Percentiles rank a stretch among this genome's conserved stretches.
phyloP scores from a whole-genome alignment of 2,797 vertebrate genomes.

The Ispidina picta region DNA sequence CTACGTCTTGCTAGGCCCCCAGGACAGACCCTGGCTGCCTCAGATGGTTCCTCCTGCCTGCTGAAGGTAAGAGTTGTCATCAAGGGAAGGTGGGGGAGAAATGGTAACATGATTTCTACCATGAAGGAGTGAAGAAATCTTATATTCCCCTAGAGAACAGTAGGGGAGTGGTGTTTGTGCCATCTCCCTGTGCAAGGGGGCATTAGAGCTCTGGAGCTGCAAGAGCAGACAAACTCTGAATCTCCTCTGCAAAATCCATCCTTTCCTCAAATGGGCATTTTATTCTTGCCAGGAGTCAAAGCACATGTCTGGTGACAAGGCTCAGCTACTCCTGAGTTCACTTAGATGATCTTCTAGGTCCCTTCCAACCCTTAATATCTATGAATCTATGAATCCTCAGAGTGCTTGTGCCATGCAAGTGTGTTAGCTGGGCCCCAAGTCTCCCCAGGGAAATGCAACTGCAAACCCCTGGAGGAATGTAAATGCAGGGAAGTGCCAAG shows the following conservation, averaged over 20 bases:
- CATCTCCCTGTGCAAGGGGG: not conserved
- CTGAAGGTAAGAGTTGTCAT: not conserved
- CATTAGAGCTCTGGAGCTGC: not conserved
- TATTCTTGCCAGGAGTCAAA: not conserved
- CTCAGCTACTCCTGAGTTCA: rapidly evolving
- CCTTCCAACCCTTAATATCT: too few species aligned
- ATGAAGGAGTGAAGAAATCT: not conserved
- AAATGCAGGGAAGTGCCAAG: not conserved
- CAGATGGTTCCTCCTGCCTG: not conserved
- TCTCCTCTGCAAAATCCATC: not conserved
- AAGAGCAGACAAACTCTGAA: not conserved
- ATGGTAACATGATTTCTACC: not conserved
- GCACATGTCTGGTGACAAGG: not conserved
- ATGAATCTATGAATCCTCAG: too few species aligned
- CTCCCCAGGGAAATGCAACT: not conserved
- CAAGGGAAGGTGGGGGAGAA: not conserved
- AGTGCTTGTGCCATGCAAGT: not conserved
- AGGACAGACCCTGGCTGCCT: not conserved
- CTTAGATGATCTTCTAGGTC: too few species aligned
- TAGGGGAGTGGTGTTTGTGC: not conserved
- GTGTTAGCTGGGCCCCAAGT: not conserved
- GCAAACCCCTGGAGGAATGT: not conserved
- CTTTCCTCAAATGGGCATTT: not conserved
- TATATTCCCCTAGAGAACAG: not conserved
- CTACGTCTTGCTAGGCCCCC: not conserved